Evolutionary conservation across 1,140 invertebrate species (phyloP).

Genomic region (Nymphalis io): DNA sequence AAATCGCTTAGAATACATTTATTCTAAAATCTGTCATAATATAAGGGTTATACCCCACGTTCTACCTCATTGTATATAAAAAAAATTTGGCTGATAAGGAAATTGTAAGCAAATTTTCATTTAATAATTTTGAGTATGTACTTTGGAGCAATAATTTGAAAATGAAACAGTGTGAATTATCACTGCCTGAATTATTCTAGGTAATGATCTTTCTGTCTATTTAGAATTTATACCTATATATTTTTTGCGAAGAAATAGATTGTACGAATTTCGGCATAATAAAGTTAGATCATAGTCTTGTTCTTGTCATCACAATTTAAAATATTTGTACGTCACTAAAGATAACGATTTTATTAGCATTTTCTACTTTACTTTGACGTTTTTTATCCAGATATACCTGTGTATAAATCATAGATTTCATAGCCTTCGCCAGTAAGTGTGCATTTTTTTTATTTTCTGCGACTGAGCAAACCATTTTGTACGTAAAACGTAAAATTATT

Average conservation of each 20-base stretch:
- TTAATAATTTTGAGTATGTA: slow-evolving; percentile 55
- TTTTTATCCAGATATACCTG: slow-evolving; percentile 33
- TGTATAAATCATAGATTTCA: slow-evolving; percentile 33
- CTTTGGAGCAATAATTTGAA: slow-evolving; percentile 69
- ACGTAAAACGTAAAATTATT: slow-evolving; percentile 30
- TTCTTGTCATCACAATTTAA: slow-evolving; percentile 48
- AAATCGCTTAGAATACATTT: slow-evolving; percentile 39
- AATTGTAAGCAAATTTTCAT: slow-evolving; percentile 53
- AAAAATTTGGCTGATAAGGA: slow-evolving; percentile 70
- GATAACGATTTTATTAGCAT: slow-evolving; percentile 41
- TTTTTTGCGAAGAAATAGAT: slow-evolving; percentile 35
- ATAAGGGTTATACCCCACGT: slow-evolving; percentile 61
- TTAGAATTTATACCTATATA: slow-evolving; percentile 33
- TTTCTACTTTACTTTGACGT: slow-evolving; percentile 35
- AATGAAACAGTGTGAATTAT: slow-evolving; percentile 47
- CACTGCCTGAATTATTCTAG: slow-evolving; percentile 62
- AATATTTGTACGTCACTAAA: slow-evolving; percentile 27
- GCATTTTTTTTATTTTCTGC: slow-evolving; percentile 57
- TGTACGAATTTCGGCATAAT: slow-evolving; percentile 41
- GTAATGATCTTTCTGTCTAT: slow-evolving; percentile 41
- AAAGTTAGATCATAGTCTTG: slow-evolving; percentile 29
- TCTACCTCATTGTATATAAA: slow-evolving; percentile 79
- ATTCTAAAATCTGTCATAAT: slow-evolving; percentile 58
- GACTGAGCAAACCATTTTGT: slow-evolving; percentile 41
- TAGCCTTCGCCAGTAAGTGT: slow-evolving; percentile 69